Base-by-base conservation (phyloP, 2,113 vertebrate genomes). In the Brachypteracias leptosomus region DNA sequence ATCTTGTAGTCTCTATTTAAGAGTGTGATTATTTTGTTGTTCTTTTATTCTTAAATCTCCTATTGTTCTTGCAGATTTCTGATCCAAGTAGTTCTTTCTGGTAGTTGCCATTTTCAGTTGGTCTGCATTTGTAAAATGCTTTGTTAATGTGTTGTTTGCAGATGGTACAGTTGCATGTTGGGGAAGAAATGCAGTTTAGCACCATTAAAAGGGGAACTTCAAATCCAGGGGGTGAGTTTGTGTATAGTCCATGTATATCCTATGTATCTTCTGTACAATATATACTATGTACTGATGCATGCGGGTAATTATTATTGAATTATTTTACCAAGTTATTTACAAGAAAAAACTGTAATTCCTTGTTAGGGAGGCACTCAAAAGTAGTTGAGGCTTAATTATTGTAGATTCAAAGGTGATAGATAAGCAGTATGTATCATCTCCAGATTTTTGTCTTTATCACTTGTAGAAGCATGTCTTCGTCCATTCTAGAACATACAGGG, bases 161-260 rank as follows among this genome's bases (percentile, higher is more conserved):
- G 99, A 85, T 99, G 99, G 99, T 99, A 99, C 96, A 99, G 99
- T 95, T 99, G 99, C 96, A 99, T 99, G 99, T 97, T 99, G 98
- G 99, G 99, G 67, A 99, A 99, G 96, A 99, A 99, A 95, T 99
- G 99, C 88, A 99, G 99, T 96, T 97, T 99, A 97, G 97, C 99
- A 40, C 99, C 99, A 70, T 95, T 99, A 97, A 99, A 99, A 96
- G 99, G 99, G 95, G 99, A 99, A 95, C 98, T 99, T 95, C 98
- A 98, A 78, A 98, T 99, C 80, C 99, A 99, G 93, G 98, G 99
- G 97, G 99, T 99, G 97, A 98, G 98, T 98, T 70, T 87, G 52
- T 68, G 10, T 20, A 3, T 35, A 46, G 49, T 18, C 25, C 38
- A 3, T 66, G 3, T 44, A 7, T 38, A 44, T 54, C 11, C 24